Evolutionary conservation across 2,113 vertebrate genomes (phyloP), one percentile per base, ranked within the genome.

Genomic region (Gallinago media): DNA sequence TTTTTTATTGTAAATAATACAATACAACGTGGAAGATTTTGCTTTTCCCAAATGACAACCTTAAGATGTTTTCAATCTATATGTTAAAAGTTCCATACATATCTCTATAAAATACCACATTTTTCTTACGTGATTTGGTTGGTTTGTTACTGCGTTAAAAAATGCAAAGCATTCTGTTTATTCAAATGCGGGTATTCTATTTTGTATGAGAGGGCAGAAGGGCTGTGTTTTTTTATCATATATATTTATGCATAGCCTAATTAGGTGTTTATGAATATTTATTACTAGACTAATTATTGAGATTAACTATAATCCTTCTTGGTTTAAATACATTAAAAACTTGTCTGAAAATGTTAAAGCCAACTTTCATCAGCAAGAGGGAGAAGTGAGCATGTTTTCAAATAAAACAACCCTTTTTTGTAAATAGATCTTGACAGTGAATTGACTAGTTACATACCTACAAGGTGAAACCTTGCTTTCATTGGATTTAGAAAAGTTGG

Each of bases 221-320:
- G 71, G 55, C 27, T 65, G 56, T 16, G 47, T 47, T 77, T 47
- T 77, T 96, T 82, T 78, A 84, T 67, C 42, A 46, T 31, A 73
- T 84, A 80, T 83, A 97, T 91, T 95, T 95, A 96, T 88, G 34
- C 58, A 58, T 6, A 84, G 66, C 38, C 61, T 94, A 92, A 89
- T 68, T 80, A 91, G 92, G 84, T 38, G 83, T 96, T 84, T 88
- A 87, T 70, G 85, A 90, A 91, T 96, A 95, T 97, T 97, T 96
- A 97, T 97, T 94, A 97, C 70, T 87, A 81, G 31, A 70, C 82
- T 97, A 95, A 97, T 97, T 97, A 95, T 82, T 79, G 81, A 93
- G 78, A 92, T 96, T 97, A 97, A 97, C 96, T 96, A 89, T 79
- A 95, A 96, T 87, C 85, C 91, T 94, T 77, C 49, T 88, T 66